Percentiles rank a stretch among this genome's conserved stretches.
phyloP scores from a whole-genome alignment of 30 jellyfish, hydroid and myxozoan genomes.

The Catostylus mosaicus region DNA sequence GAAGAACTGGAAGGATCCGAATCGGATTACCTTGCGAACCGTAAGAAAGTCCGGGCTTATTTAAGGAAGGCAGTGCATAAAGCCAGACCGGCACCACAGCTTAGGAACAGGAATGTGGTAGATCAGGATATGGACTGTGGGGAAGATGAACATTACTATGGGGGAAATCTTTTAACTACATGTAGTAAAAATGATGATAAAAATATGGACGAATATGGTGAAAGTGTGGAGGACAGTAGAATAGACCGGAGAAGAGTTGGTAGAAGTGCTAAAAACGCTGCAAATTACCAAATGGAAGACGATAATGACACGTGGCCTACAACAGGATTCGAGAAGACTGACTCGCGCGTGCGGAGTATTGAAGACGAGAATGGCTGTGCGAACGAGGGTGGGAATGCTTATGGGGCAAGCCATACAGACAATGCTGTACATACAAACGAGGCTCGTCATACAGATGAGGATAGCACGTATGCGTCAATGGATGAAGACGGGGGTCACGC shows the following conservation, averaged over 20 bases:
- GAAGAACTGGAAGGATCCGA: conserved; percentile 84
- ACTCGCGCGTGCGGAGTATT: neutral
- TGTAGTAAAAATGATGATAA: neutral
- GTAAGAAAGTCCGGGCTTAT: conserved; percentile 53
- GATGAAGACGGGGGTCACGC: conserved; percentile 44
- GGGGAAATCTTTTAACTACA: neutral
- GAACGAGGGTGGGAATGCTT: conserved; percentile 3
- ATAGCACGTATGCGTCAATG: conserved; percentile 41
- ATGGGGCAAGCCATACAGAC: conserved; percentile 44
- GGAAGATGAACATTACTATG: conserved; percentile 28
- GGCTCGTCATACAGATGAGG: conserved; percentile 30
- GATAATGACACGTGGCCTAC: neutral
- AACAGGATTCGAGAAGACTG: neutral
- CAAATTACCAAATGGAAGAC: neutral
- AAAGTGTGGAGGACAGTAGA: neutral
- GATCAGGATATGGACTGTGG: conserved; percentile 25
- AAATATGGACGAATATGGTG: neutral
- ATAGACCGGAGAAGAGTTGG: neutral
- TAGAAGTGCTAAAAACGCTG: neutral
- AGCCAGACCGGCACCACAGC: conserved; percentile 46
- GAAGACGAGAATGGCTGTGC: neutral
- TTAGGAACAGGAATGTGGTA: conserved; percentile 33
- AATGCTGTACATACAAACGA: too few species aligned
- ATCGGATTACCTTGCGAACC: conserved; percentile 54
- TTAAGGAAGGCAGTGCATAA: conserved; percentile 28